Evolutionary conservation across 2,888 invertebrate species (phyloP), one percentile per base, ranked within the genome.

Genomic region (Brassicogethes aeneus): DNA sequence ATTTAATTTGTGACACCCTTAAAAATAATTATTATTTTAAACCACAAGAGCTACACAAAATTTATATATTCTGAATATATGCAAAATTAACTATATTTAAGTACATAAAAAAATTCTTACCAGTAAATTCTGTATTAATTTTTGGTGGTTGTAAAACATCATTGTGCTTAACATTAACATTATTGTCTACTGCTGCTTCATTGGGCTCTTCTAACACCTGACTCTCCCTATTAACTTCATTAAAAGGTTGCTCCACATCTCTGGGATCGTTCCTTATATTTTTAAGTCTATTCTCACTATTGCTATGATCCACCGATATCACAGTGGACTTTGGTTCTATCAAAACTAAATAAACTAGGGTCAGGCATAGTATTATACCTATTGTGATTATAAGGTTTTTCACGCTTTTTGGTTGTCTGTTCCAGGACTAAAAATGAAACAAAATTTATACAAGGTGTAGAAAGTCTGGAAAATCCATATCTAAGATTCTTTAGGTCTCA

Each of bases 381-480:
- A 76, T 58, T 53, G 84, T 77, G 57, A 85, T 82, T 37, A 84
- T 73, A 52, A 88, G 70, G 57, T 85, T 87, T 50, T 85, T 77
- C 64, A 90, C 90, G 58, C 89, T 77, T 53, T 89, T 77, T 13
- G 90, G 89, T 41, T 91, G 69, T 53, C 84, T 84, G 65, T 90
- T 89, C 90, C 90, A 91, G 70, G 80, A 76, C 90, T 90, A 68
- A 40, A 78, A 79, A 33, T 36, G 37, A 42, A 37, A 32, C 30
- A 34, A 36, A 29, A 34, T 17, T 45, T 7, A 40, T n/a, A n/a
- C n/a, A n/a, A n/a, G n/a, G n/a, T n/a, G n/a, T n/a, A n/a, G n/a
- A n/a, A n/a, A n/a, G n/a, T n/a, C n/a, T n/a, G n/a, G n/a, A n/a
- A n/a, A n/a, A n/a, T n/a, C n/a, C n/a, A n/a, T n/a, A n/a, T n/a